Percentiles rank a stretch among this genome's conserved stretches.
Conservation (phyloP, 2,888 invertebrate genomes). For the Herminia tarsipennalis region DNA sequence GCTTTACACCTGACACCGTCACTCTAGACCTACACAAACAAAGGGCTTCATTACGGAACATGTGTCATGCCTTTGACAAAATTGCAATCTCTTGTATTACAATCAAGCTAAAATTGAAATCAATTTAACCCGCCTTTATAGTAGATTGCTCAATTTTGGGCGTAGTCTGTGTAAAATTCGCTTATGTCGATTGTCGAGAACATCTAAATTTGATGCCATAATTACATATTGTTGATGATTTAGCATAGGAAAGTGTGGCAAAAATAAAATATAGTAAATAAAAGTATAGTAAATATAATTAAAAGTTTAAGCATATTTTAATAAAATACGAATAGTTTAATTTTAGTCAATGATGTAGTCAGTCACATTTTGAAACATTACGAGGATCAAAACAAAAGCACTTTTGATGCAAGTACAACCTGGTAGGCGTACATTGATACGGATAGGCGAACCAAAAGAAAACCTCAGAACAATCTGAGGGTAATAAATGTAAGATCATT, state of each 20-base stretch:
- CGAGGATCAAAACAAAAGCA: no score
- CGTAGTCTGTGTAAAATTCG: constrained; percentile 4
- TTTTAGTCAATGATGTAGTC: no score
- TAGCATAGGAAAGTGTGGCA: not conserved
- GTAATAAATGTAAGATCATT: no score
- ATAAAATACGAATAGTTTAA: no score
- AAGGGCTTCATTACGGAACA: constrained; percentile 15
- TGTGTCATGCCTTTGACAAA: constrained; percentile 3
- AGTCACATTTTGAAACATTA: no score
- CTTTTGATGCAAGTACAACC: no score
- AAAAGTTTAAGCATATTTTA: no score
- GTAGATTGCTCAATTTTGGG: constrained; percentile 23
- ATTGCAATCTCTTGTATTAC: constrained; percentile 9
- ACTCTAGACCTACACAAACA: constrained; percentile 4
- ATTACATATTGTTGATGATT: not conserved
- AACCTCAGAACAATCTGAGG: no score
- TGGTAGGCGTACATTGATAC: no score
- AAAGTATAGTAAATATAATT: no score
- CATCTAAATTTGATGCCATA: constrained; percentile 7
- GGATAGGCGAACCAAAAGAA: no score
- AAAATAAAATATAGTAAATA: not conserved
- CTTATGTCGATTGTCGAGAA: constrained; percentile 8
- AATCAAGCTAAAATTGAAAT: constrained; percentile 17
- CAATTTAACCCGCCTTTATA: constrained; percentile 12
- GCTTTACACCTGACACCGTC: not conserved